phyloP scores from a whole-genome alignment of 2,113 vertebrate species.

The Hylia prasina region DNA sequence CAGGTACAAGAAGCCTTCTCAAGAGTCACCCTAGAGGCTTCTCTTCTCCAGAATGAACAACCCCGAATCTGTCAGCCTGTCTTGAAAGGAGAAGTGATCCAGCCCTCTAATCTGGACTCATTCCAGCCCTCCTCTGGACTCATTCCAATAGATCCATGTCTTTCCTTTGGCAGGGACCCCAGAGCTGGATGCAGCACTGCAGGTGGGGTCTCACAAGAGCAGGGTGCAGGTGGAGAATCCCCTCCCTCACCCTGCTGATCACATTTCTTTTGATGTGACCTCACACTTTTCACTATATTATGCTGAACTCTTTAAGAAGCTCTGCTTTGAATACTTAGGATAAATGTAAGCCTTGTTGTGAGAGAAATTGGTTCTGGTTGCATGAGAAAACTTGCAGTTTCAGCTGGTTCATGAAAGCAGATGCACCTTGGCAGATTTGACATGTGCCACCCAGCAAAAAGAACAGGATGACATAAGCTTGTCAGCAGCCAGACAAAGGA shows the following conservation, averaged over 20 bases:
- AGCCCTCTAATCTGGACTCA: neutral
- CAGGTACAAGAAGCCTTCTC: neutral
- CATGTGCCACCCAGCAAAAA: neutral
- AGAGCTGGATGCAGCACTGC: neutral
- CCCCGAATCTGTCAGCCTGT: neutral
- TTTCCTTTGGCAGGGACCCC: no score
- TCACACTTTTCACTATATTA: neutral
- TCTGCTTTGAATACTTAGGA: neutral
- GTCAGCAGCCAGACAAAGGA: neutral
- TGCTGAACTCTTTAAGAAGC: neutral
- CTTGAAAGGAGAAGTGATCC: neutral
- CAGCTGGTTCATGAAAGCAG: neutral
- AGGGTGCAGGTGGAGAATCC: neutral
- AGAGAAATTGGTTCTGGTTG: neutral
- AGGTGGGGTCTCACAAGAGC: fast-evolving
- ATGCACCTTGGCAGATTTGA: neutral
- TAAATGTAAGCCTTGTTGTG: neutral
- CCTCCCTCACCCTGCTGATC: fast-evolving
- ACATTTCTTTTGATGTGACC: neutral
- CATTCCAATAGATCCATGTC: neutral
- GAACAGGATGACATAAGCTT: neutral
- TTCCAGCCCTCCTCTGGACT: neutral
- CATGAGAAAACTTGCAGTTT: neutral
- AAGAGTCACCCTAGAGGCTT: neutral
- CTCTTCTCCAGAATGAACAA: neutral